phyloP scores from a whole-genome alignment of 2,797 vertebrate genomes.

The Coregonus ussuriensis region DNA sequence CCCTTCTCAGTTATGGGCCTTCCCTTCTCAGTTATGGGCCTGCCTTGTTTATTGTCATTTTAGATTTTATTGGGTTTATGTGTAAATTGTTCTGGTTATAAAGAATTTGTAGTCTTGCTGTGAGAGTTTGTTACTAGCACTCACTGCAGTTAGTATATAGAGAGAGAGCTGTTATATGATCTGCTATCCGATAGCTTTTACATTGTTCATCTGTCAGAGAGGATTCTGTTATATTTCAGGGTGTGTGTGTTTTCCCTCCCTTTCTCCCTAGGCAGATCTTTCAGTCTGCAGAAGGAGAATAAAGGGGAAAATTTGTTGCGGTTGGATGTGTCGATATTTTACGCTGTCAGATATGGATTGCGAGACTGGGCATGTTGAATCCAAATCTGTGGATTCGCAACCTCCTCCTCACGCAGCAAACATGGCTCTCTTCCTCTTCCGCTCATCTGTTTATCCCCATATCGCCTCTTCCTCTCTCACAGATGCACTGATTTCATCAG shows the following conservation, averaged over 20 bases:
- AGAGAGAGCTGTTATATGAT: background rate
- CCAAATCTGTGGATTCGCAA: slow-evolving; percentile 25
- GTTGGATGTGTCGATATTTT: slow-evolving; percentile 24
- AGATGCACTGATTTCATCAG: background rate
- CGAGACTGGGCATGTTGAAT: slow-evolving; percentile 19
- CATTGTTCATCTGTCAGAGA: slow-evolving; percentile 10
- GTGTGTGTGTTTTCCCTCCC: background rate
- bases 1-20: no score
- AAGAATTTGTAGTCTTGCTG: background rate
- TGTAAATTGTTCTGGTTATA: slow-evolving; percentile 9
- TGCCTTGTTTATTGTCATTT: slow-evolving; percentile 24
- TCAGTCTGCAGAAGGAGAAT: slow-evolving; percentile 1
- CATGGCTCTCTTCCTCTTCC: slow-evolving; percentile 18
- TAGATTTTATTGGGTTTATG: slow-evolving; percentile 17
- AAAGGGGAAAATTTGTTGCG: slow-evolving; percentile 16
- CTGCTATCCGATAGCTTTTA: slow-evolving; percentile 1
- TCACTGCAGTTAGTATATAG: background rate
- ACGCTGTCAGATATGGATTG: slow-evolving; percentile 13
- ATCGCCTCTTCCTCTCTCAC: background rate
- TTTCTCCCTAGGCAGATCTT: background rate
- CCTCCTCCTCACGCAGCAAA: slow-evolving; percentile 28
- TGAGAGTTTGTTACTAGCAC: background rate
- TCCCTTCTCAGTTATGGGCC: slow-evolving; percentile 19
- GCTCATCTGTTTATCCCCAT: slow-evolving; percentile 4
- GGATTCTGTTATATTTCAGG: slow-evolving; percentile 1